Evolutionary conservation across 2,888 invertebrate genomes (phyloP).

Genomic region (Lithosia quadra): DNA sequence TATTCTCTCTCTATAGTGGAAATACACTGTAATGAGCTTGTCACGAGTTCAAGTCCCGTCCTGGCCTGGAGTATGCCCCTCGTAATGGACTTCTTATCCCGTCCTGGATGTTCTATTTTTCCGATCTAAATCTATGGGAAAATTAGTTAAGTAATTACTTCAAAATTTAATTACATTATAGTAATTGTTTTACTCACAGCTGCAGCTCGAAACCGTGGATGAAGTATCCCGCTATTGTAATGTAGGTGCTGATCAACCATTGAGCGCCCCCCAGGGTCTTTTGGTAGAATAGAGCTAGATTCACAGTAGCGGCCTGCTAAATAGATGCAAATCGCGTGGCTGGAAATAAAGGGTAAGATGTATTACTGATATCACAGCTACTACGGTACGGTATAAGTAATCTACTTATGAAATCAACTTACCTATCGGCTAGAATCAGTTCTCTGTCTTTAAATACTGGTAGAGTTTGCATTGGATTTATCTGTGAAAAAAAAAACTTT

Average conservation of each 20-base stretch:
- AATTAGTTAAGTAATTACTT: too few relatives aligned
- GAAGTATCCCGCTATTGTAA: slow-evolving; percentile 66
- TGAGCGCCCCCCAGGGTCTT: slow-evolving; percentile 66
- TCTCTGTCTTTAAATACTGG: slow-evolving; percentile 89
- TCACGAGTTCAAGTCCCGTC: too few relatives aligned
- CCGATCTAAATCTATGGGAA: too few relatives aligned
- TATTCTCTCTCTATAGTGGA: too few relatives aligned
- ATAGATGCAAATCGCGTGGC: slow-evolving; percentile 71
- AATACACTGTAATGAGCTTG: too few relatives aligned
- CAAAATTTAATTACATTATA: background rate
- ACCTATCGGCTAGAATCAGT: slow-evolving; percentile 88
- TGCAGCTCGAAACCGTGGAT: slow-evolving; percentile 67
- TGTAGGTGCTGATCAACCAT: slow-evolving; percentile 65
- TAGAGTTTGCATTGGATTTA: slow-evolving; percentile 89
- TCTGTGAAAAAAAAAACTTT: slow-evolving; percentile 67
- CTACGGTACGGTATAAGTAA: too few relatives aligned
- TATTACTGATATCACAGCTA: too few relatives aligned
- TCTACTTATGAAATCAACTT: too few relatives aligned
- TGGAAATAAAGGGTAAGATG: slow-evolving; percentile 34
- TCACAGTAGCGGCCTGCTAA: slow-evolving; percentile 64
- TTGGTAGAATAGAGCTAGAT: slow-evolving; percentile 58
- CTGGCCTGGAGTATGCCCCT: too few relatives aligned
- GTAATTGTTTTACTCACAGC: slow-evolving; percentile 56
- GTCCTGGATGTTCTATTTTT: too few relatives aligned
- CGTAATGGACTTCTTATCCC: too few relatives aligned